Conservation (phyloP, 2,113 vertebrate species). For the Datnioides undecimradiatus region DNA sequence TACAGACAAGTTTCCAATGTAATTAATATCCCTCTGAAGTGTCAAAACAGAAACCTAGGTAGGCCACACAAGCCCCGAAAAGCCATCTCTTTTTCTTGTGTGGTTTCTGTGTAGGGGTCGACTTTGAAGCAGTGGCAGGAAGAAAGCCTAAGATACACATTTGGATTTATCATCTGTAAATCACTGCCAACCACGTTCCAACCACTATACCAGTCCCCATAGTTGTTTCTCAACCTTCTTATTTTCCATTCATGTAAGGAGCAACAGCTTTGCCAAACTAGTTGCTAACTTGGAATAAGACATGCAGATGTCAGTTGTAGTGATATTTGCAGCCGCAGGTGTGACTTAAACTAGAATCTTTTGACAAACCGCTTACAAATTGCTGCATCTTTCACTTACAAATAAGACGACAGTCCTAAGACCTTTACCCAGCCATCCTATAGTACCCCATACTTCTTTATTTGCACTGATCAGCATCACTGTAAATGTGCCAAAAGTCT, state of each 20-base stretch:
- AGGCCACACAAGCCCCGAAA: background rate
- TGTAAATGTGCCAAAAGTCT: too few relatives aligned
- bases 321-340: background rate
- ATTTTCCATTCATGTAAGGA: constrained; percentile 21
- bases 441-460: too few relatives aligned
- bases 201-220: constrained; percentile 7
- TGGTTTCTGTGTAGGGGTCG: constrained; percentile 64
- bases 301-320: background rate
- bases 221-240: background rate
- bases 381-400: background rate
- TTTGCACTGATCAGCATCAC: too few relatives aligned
- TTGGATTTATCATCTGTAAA: constrained; percentile 18
- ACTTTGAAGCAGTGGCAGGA: constrained; percentile 40
- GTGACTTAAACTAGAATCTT: background rate
- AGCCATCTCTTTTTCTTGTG: constrained; percentile 34
- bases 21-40: background rate
- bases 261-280: background rate
- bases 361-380: background rate
- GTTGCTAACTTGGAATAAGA: background rate
- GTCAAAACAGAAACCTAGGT: constrained; percentile 41
- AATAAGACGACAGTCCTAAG: background rate
- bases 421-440: background rate
- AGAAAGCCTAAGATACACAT: constrained; percentile 10
- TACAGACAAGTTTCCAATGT: too few relatives aligned
- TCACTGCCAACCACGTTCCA: constrained; percentile 57